Base-by-base conservation (phyloP, 2,888 invertebrate species). In the Protodeltote pygarga region DNA sequence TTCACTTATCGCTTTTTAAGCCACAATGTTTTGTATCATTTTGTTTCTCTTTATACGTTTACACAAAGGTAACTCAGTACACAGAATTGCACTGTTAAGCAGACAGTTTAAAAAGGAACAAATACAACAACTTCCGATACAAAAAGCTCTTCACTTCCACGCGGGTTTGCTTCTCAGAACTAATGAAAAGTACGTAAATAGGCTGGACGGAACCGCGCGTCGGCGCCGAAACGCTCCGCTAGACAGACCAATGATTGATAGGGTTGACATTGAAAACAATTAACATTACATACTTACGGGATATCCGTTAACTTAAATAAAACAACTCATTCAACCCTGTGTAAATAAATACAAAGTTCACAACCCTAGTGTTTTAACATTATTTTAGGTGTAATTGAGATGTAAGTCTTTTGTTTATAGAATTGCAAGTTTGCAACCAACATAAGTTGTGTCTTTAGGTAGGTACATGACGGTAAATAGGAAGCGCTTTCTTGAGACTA, bases 101-200 rank as follows among this genome's bases (percentile, higher is more conserved):
- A 71, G 65, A 75, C 70, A 68, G 73, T 75, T 63, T 79, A 83
- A 82, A n/a, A 88, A 88, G 77, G 69, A 78, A 79, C 72, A 82
- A 78, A 75, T 65, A 61, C 67, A 58, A 47, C 64, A 77, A 73
- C 84, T 90, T 91, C 91, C 90, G 89, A 90, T 87, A 87, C 89
- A 89, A 90, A 89, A 90, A 86, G 81, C 76, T 71, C 71, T 71
- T 65, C 77, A 79, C 77, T 88, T 87, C 85, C 87, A 74, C 83
- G 78, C 82, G 71, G 70, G 77, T 81, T 76, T 67, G 73, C 74
- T 90, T 91, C 91, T 79, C 27, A 75, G 91, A 92, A 91, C 83
- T 86, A 89, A 90, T 89, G 89, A 88, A 89, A 88, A 74, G 78
- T 79, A 85, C 90, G 77, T 83, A 91, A 91, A 92, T 91, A 90